Base-by-base conservation (phyloP, 92 coral and sea anemone species). In the Micromussa lordhowensis region DNA sequence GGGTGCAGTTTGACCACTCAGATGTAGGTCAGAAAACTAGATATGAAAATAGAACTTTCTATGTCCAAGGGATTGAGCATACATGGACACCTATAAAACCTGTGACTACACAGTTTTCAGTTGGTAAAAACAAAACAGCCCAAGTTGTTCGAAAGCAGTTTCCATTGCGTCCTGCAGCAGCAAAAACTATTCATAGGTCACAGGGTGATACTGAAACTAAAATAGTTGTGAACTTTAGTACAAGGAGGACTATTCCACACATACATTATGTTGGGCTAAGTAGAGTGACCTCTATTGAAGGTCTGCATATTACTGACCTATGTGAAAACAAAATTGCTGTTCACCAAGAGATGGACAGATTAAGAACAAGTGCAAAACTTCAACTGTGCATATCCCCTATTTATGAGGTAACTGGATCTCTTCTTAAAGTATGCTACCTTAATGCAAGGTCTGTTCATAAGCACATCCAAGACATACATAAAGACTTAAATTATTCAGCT, bases 1-100 rank as follows among this genome's bases (percentile, higher is more conserved):
- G 89, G 89, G 89, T 85, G 1, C 81, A 85, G 17, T 85, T 85
- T 85, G 89, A 84, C 80, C 68, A 26, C n/a, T n/a, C n/a, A n/a
- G n/a, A n/a, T n/a, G n/a, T n/a, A n/a, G n/a, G n/a, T n/a, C n/a
- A n/a, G n/a, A 53, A 76, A 61, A 85, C 89, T 10, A 17, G 89
- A 17, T 59, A 54, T 3, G 75, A 77, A 26, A 85, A 53, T 57
- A 75, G 72, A 53, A 9, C 75, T n/a, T 26, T 85, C 71, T 85
- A 74, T 76, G 58, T 58, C 1, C 80, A 84, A 84, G 75, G 83
- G 9, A 76, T 86, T 77, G 36, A 76, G 13, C 74, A 1, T 11
- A 44, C 35, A 26, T 86, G 83, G 89, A 76, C 89, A 9, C 83
- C 89, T 28, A 86, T 77, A 15, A 86, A 75, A 86, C 89, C 89